Evolutionary conservation across 2,797 vertebrate species (phyloP).

Genomic region (Lithobates pipiens): DNA sequence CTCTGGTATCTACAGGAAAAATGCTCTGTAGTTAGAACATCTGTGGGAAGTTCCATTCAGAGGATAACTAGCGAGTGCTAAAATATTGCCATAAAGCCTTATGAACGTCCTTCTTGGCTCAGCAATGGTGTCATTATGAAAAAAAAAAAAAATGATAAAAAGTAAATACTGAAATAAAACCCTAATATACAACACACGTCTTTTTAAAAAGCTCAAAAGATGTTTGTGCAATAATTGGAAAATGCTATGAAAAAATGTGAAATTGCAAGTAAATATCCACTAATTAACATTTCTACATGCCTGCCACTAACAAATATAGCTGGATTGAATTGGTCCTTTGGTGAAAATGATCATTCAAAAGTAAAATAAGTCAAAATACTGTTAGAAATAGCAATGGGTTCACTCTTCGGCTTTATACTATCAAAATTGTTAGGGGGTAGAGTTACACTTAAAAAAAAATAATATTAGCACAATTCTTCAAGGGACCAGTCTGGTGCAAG

Average conservation of each 20-base stretch:
- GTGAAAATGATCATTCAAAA: not conserved
- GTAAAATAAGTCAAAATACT: not conserved
- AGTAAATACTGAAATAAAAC: too few relatives aligned
- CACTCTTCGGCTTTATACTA: not conserved
- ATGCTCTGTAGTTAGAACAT: too few relatives aligned
- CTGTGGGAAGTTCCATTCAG: too few relatives aligned
- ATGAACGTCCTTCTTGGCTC: too few relatives aligned
- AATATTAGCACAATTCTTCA: not conserved
- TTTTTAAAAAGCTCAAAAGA: not conserved
- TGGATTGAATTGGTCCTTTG: not conserved
- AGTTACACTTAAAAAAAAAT: not conserved
- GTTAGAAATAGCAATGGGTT: not conserved
- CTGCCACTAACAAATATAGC: not conserved
- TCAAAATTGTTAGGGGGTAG: not conserved
- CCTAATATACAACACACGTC: too few relatives aligned
- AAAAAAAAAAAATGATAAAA: too few relatives aligned
- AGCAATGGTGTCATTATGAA: too few relatives aligned
- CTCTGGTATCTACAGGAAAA: too few relatives aligned
- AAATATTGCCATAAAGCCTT: too few relatives aligned
- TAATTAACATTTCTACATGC: too few relatives aligned
- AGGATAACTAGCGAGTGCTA: too few relatives aligned
- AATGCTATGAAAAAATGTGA: not conserved
- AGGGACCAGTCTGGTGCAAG: not conserved
- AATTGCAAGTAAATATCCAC: not conserved
- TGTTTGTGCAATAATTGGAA: not conserved